Percentiles rank a stretch among this genome's conserved stretches.
phyloP scores from a whole-genome alignment of 2,113 vertebrate species.

The Eclectus roratus region DNA sequence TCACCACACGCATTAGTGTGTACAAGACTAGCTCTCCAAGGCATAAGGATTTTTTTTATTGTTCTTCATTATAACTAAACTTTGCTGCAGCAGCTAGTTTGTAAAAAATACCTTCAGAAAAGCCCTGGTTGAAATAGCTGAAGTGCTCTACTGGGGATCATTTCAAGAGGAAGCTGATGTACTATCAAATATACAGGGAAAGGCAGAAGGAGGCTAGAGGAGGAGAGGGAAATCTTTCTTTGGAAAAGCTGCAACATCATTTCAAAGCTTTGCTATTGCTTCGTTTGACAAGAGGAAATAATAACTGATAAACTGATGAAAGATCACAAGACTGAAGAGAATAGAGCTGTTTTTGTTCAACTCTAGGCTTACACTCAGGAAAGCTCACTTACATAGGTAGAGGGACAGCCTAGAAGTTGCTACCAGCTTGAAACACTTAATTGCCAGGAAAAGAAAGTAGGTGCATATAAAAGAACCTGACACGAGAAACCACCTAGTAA shows the following conservation, averaged over 20 bases:
- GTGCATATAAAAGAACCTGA: background rate
- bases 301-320: background rate
- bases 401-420: background rate
- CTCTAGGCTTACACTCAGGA: background rate
- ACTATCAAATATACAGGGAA: constrained; percentile 2
- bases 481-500: background rate
- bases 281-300: constrained; percentile 43
- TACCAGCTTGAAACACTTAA: background rate
- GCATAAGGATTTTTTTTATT: background rate
- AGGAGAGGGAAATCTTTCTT: constrained; percentile 34
- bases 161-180: constrained; percentile 47
- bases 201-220: background rate
- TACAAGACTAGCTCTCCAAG: background rate
- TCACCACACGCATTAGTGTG: background rate
- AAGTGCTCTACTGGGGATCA: constrained; percentile 36
- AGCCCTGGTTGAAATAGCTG: background rate
- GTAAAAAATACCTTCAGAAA: constrained; percentile 13
- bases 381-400: background rate
- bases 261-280: constrained; percentile 34
- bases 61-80: constrained; percentile 38
- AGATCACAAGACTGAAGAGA: background rate
- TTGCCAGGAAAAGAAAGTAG: background rate
- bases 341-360: background rate
- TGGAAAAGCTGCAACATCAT: background rate
- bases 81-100: constrained; percentile 1